phyloP scores from a whole-genome alignment of 2,113 vertebrate species.

The Sialia sialis region DNA sequence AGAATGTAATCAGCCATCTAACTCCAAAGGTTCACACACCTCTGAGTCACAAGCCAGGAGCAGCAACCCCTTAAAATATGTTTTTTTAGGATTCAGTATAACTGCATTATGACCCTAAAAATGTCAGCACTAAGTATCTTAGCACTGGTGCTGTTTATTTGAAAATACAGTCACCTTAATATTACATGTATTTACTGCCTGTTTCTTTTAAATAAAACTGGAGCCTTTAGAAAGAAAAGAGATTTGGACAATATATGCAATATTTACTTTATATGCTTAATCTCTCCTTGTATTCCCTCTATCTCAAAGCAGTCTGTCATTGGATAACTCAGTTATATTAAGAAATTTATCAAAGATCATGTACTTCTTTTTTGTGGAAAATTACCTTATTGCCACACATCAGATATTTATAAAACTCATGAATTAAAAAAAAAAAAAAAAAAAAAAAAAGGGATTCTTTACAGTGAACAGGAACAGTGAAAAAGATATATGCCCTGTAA shows the following conservation, averaged over 20 bases:
- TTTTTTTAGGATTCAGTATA: background rate
- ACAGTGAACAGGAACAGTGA: background rate
- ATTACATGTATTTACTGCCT: background rate
- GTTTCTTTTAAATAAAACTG: background rate
- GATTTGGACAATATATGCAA: background rate
- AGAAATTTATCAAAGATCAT: background rate
- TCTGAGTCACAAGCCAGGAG: background rate
- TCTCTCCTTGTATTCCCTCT: background rate
- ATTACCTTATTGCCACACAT: background rate
- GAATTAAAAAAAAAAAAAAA: background rate
- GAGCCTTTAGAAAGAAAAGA: background rate
- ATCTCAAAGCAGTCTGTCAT: background rate
- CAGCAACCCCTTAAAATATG: background rate
- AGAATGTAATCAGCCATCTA: background rate
- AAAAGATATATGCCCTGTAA: background rate
- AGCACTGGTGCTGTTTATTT: background rate
- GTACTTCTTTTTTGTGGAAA: constrained; percentile 10
- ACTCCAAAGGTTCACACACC: background rate
- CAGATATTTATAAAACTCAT: constrained; percentile 1
- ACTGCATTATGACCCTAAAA: background rate
- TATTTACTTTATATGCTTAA: background rate
- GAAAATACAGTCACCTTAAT: background rate
- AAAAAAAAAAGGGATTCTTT: background rate
- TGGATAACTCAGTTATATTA: background rate
- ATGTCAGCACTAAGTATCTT: background rate